A percentile compares a stretch with the other conserved stretches of the same genome.
Conservation (phyloP, 2,797 vertebrate species). For the Choloepus didactylus region DNA sequence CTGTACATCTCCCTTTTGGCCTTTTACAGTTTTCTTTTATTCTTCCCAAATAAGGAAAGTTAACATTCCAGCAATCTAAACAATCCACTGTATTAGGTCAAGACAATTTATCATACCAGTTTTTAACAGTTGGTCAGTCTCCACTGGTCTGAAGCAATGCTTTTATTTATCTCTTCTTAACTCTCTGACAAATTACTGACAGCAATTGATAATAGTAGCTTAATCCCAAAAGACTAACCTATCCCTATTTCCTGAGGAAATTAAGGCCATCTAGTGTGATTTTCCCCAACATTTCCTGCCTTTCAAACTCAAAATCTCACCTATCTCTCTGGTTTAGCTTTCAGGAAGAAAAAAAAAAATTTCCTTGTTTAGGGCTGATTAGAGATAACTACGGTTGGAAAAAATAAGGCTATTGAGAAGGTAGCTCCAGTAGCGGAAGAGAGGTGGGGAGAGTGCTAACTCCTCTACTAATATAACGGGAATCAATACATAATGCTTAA, state of each 20-base stretch:
- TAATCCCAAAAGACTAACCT: neutral
- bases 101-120: neutral
- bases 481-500: neutral
- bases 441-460: neutral
- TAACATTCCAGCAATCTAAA: neutral
- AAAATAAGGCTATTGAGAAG: neutral
- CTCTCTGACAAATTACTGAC: neutral
- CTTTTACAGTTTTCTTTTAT: neutral
- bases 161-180: neutral
- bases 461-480: neutral
- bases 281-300: constrained; percentile 32
- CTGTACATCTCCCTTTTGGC: neutral
- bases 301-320: neutral
- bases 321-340: neutral
- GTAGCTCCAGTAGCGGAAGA: too few relatives aligned
- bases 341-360: neutral
- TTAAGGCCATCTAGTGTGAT: neutral
- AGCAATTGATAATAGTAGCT: neutral
- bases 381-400: neutral
- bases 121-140: neutral
- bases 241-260: constrained; percentile 38
- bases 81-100: neutral
- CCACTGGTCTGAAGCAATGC: neutral
- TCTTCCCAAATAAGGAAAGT: constrained; percentile 33
- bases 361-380: neutral